Evolutionary conservation across 2,888 invertebrate genomes (phyloP).

Genomic region (Conchocele bisecta): DNA sequence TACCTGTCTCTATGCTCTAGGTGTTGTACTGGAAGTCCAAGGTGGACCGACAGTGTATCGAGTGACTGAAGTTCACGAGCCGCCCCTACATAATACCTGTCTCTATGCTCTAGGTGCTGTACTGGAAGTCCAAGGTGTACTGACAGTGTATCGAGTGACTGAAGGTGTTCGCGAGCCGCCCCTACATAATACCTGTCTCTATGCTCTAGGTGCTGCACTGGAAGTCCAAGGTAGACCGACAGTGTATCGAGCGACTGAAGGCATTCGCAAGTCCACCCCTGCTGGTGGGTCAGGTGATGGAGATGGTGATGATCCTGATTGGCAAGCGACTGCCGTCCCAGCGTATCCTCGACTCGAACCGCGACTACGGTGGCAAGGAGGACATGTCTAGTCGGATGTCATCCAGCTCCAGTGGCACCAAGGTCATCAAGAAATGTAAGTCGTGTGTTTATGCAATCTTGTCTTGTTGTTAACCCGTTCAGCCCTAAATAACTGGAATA

Average conservation of each 20-base stretch:
- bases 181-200: not conserved
- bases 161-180: no score
- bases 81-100: no score
- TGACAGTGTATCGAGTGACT: no score
- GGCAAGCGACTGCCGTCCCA: slow-evolving; percentile 79
- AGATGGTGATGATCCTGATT: slow-evolving; percentile 82
- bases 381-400: slow-evolving; percentile 79
- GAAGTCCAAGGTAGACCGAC: slow-evolving; percentile 80
- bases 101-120: no score
- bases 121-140: no score
- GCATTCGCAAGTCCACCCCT: slow-evolving; percentile 80
- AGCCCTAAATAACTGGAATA: no score
- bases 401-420: slow-evolving; percentile 78
- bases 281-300: slow-evolving; percentile 82
- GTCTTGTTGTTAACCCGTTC: not conserved
- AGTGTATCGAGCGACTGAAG: slow-evolving; percentile 80
- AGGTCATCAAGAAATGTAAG: slow-evolving; percentile 73
- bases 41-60: no score
- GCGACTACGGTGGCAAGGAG: slow-evolving; percentile 67
- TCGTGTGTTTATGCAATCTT: not conserved
- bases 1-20: no score
- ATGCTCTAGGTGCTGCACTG: slow-evolving; percentile 77
- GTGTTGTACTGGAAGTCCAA: no score
- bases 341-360: slow-evolving; percentile 62
- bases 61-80: no score